Percentiles rank a stretch among this genome's conserved stretches.
phyloP scores from a whole-genome alignment of 2,888 invertebrate genomes.

The Sussaba pulchella region DNA sequence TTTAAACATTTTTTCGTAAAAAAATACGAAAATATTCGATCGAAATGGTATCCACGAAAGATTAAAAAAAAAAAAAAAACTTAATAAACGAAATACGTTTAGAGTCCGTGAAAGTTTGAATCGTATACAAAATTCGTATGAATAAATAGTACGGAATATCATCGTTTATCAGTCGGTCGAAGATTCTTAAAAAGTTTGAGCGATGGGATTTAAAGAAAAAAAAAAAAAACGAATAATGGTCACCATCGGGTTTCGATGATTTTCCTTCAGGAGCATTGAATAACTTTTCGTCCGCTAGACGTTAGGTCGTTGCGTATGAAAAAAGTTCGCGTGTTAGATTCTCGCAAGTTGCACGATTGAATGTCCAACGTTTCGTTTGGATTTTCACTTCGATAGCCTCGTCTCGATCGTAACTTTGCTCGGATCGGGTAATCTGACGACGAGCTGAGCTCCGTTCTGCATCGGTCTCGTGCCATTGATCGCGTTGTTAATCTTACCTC shows the following conservation, averaged over 20 bases:
- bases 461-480: constrained; percentile 76
- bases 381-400: constrained; percentile 79
- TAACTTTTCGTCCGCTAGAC: constrained; percentile 41
- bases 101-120: constrained; percentile 41
- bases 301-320: constrained; percentile 35
- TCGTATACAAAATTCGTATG: constrained; percentile 58
- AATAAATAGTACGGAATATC: constrained; percentile 64
- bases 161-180: constrained; percentile 46
- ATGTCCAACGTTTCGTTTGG: constrained; percentile 15
- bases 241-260: constrained; percentile 42
- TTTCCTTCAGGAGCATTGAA: constrained; percentile 38
- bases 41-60: constrained; percentile 34
- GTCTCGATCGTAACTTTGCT: constrained; percentile 81
- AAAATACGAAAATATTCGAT: constrained; percentile 12
- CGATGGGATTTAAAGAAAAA: constrained; percentile 56
- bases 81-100: constrained; percentile 14
- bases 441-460: constrained; percentile 82
- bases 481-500: constrained; percentile 67
- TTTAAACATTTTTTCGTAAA: constrained; percentile 6
- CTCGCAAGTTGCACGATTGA: constrained; percentile 31
- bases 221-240: constrained; percentile 34
- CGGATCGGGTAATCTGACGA: constrained; percentile 82
- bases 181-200: constrained; percentile 57
- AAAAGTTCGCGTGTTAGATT: constrained; percentile 42
- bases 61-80: constrained; percentile 7